phyloP scores from a whole-genome alignment of 2,888 invertebrate genomes.

The Quadriops clusia region DNA sequence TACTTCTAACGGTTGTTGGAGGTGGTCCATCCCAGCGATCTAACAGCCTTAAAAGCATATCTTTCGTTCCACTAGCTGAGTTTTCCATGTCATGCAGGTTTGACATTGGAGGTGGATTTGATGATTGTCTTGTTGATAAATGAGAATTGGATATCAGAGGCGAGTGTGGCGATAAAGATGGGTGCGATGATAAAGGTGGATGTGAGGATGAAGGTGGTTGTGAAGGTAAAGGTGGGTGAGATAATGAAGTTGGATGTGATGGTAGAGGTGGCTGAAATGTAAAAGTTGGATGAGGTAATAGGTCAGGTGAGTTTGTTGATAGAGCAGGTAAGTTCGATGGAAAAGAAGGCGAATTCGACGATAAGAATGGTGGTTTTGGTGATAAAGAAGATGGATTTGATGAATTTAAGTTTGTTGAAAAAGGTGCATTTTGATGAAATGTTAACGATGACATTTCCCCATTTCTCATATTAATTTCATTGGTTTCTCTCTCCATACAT shows the following conservation, averaged over 20 bases:
- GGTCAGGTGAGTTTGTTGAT: too few species aligned
- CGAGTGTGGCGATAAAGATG: too few species aligned
- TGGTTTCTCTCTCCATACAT: too few species aligned
- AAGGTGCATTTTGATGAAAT: too few species aligned
- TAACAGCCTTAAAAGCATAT: conserved; percentile 59
- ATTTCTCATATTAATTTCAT: conserved; percentile 43
- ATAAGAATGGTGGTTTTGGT: conserved; percentile 11
- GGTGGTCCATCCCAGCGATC: conserved; percentile 65
- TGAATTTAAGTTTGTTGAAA: too few species aligned
- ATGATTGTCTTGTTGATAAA: conserved; percentile 18
- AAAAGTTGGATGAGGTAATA: too few species aligned
- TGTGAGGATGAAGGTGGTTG: too few species aligned
- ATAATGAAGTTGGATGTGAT: too few species aligned
- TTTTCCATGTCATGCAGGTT: conserved; percentile 22
- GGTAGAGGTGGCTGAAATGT: too few species aligned
- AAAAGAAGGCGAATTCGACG: conserved; percentile 19
- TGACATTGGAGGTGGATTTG: conserved; percentile 13
- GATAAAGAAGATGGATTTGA: conserved; percentile 8
- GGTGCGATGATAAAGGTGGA: conserved; percentile 7
- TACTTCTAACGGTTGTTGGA: conserved; percentile 36
- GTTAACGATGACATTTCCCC: too few species aligned
- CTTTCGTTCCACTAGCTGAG: conserved; percentile 61
- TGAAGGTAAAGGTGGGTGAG: too few species aligned
- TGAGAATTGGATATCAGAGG: conserved; percentile 19
- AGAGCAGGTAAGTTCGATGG: conserved; percentile 19